Conservation (phyloP, 2,888 invertebrate species). For the Clitarchus hookeri region DNA sequence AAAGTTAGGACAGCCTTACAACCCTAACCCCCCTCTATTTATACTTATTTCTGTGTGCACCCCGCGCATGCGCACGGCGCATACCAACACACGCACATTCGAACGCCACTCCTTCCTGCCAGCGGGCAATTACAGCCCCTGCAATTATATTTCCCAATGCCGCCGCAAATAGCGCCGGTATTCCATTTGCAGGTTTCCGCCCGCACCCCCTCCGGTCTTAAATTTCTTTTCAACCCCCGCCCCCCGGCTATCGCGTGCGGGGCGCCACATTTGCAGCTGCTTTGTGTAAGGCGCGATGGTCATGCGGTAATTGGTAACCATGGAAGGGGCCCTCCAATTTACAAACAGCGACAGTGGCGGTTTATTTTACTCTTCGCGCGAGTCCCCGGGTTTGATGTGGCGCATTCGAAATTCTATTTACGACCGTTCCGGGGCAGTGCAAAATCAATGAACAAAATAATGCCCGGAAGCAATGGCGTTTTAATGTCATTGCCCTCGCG, state of each 20-base stretch:
- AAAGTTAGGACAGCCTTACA: no score
- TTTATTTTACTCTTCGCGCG: not conserved
- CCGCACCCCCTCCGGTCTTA: no score
- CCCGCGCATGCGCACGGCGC: no score
- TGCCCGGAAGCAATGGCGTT: no score
- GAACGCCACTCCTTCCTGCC: not conserved
- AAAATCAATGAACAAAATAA: not conserved
- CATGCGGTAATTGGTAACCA: not conserved
- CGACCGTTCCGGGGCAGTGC: not conserved
- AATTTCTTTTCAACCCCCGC: not conserved
- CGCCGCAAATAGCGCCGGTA: not conserved
- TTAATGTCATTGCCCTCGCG: no score
- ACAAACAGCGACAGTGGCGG: not conserved
- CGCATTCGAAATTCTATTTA: conserved; percentile 2
- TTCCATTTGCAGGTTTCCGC: not conserved
- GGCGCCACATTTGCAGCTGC: not conserved
- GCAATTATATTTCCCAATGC: not conserved
- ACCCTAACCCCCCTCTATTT: no score
- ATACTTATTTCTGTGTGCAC: no score
- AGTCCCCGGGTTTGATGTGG: not conserved
- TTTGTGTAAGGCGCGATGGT: not conserved
- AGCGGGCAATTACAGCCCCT: not conserved
- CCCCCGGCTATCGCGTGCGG: not conserved
- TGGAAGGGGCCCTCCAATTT: not conserved
- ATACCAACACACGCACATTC: not conserved